These are phyloP conservation scores for Nezara viridula DNA, from an alignment of 2,888 invertebrate species.

Conservation along the genomic window DNA sequence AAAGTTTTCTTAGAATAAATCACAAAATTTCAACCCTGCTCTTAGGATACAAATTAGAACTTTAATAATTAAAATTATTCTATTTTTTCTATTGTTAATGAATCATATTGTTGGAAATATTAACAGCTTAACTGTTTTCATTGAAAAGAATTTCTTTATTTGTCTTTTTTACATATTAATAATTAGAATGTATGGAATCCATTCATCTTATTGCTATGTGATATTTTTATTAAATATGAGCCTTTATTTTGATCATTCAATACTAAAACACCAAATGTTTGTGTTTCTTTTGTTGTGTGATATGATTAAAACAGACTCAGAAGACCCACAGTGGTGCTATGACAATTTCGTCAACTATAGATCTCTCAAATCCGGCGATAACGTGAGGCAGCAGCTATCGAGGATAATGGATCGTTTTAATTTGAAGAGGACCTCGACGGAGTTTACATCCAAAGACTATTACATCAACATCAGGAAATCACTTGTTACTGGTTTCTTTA, in stretches of 20 bases:
- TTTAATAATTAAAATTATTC: too few species aligned
- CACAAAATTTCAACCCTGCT: too few species aligned
- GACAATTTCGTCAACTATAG: slow-evolving; percentile 99
- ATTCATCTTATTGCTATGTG: neutral
- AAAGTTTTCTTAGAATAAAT: too few species aligned
- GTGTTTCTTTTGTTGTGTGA: slow-evolving; percentile 4
- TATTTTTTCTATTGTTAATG: neutral
- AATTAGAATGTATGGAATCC: too few species aligned
- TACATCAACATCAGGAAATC: slow-evolving; percentile 99
- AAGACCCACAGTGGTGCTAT: slow-evolving; percentile 99
- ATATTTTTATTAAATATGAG: slow-evolving; percentile 22
- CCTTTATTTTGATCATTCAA: neutral
- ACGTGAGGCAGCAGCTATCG: slow-evolving; percentile 96
- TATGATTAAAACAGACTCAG: slow-evolving; percentile 79
- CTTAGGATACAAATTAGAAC: too few species aligned
- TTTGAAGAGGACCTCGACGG: slow-evolving; percentile 94
- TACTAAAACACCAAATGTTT: slow-evolving; percentile 30
- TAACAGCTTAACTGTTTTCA: neutral
- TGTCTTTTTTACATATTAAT: neutral
- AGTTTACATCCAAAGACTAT: slow-evolving; percentile 98
- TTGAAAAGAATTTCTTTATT: neutral
- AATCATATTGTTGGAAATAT: neutral
- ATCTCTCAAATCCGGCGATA: slow-evolving; percentile 97
- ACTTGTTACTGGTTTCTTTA: slow-evolving; percentile 98
- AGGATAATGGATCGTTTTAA: slow-evolving; percentile 99